Evolutionary conservation across 2,113 vertebrate genomes (phyloP).

Genomic region (Barnardius zonarius): DNA sequence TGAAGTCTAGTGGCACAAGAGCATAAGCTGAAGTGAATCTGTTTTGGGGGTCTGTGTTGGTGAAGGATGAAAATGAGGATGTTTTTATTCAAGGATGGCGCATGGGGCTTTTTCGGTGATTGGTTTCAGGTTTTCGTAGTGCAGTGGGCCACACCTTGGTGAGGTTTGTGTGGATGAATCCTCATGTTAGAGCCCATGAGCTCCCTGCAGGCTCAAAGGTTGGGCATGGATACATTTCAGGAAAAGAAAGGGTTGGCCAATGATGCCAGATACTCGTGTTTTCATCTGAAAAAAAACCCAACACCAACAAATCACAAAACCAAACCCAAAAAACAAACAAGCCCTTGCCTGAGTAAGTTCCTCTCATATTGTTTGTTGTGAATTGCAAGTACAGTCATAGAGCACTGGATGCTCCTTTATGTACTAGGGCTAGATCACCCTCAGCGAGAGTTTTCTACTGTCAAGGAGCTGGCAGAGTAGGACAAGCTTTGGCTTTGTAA

Average conservation of each 20-base stretch:
- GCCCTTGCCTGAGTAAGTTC: neutral
- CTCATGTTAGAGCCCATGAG: neutral
- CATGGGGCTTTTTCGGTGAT: neutral
- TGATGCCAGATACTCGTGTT: accelerated
- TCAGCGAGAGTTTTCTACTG: neutral
- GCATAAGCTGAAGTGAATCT: neutral
- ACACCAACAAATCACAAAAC: no score
- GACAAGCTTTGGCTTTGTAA: neutral
- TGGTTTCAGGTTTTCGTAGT: neutral
- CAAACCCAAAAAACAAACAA: neutral
- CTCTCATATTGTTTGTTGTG: neutral
- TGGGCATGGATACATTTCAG: neutral
- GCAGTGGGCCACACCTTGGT: neutral
- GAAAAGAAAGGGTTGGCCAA: neutral
- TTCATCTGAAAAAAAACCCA: neutral
- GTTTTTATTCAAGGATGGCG: neutral
- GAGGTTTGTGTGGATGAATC: neutral
- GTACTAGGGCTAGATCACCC: neutral
- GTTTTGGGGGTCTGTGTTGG: neutral
- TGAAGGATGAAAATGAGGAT: neutral
- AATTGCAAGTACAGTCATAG: neutral
- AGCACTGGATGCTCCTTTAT: neutral
- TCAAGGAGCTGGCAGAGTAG: neutral
- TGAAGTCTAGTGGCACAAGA: neutral
- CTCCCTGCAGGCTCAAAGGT: neutral